phyloP scores from a whole-genome alignment of 1,140 invertebrate genomes.

The Dendroctonus ponderosae region DNA sequence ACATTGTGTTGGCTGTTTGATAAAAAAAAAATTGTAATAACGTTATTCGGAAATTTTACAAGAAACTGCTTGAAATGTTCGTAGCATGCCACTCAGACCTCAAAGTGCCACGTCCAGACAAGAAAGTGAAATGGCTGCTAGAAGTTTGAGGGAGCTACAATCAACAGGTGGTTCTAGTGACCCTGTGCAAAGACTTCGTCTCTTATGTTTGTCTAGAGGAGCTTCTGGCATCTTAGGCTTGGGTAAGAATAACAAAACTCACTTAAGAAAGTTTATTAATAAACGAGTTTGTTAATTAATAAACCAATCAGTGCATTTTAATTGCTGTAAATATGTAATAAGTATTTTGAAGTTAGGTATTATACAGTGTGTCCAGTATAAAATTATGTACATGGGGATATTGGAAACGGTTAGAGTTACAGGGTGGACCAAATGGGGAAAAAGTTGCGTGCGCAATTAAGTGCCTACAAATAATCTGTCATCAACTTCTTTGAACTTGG shows the following conservation, averaged over 20 bases:
- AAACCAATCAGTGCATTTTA: background rate
- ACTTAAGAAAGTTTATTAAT: background rate
- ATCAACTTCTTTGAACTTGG: too few relatives aligned
- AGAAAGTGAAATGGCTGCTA: conserved; percentile 80
- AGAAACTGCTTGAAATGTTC: background rate
- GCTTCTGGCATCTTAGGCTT: conserved; percentile 86
- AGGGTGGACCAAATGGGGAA: too few relatives aligned
- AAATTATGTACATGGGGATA: background rate
- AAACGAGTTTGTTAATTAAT: background rate
- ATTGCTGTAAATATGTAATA: background rate
- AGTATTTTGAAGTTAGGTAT: too few relatives aligned
- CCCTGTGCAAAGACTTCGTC: conserved; percentile 78
- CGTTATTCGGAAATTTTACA: background rate
- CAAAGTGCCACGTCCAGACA: conserved; percentile 72
- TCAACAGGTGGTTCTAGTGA: conserved; percentile 64
- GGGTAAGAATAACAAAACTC: conserved; percentile 49
- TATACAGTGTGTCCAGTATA: background rate
- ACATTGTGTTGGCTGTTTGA: background rate
- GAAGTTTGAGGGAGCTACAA: conserved; percentile 55
- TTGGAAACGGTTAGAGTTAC: too few relatives aligned
- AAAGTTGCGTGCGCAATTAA: too few relatives aligned
- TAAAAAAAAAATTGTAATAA: background rate
- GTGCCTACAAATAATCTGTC: too few relatives aligned
- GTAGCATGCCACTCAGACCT: conserved; percentile 48
- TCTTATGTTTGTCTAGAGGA: conserved; percentile 82